phyloP scores from a whole-genome alignment of 2,113 vertebrate species.

The rat (Rattus norvegicus) region DNA sequence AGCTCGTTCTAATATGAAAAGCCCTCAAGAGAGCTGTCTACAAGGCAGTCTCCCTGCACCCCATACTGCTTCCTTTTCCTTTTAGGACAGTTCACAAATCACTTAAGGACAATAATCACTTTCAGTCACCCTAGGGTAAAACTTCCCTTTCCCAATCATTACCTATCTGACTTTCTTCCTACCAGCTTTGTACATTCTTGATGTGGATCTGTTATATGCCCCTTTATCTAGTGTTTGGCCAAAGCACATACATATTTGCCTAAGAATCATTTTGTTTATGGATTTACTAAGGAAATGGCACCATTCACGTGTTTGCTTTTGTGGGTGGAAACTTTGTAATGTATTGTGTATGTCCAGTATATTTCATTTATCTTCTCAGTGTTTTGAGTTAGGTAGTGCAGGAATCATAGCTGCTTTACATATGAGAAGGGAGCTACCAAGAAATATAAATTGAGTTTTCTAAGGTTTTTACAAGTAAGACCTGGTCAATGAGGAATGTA shows the following conservation, averaged over 20 bases:
- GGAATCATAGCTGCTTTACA: background rate
- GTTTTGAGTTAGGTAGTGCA: constrained; percentile 10
- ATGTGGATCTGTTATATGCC: background rate
- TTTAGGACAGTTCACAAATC: background rate
- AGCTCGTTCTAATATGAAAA: background rate
- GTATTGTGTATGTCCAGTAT: background rate
- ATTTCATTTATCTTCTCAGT: constrained; percentile 28
- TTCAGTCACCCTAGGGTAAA: background rate
- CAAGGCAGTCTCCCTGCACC: background rate
- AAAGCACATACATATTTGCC: background rate
- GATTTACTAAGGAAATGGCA: background rate
- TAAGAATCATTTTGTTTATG: background rate
- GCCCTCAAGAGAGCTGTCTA: background rate
- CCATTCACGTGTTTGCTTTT: constrained; percentile 44
- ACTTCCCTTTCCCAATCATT: background rate
- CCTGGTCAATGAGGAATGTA: background rate
- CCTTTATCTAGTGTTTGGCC: background rate
- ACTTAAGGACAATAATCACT: background rate
- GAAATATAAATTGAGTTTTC: constrained; percentile 10
- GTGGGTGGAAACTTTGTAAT: constrained; percentile 35
- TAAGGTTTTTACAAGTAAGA: constrained; percentile 15
- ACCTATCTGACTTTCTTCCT: background rate
- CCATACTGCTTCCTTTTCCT: background rate
- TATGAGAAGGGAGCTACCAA: constrained; percentile 11
- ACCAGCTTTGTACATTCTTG: background rate